A percentile compares a stretch with the other conserved stretches of the same genome.
Evolutionary conservation across 2,888 invertebrate species (phyloP).

Genomic region (Smittia aterrima): DNA sequence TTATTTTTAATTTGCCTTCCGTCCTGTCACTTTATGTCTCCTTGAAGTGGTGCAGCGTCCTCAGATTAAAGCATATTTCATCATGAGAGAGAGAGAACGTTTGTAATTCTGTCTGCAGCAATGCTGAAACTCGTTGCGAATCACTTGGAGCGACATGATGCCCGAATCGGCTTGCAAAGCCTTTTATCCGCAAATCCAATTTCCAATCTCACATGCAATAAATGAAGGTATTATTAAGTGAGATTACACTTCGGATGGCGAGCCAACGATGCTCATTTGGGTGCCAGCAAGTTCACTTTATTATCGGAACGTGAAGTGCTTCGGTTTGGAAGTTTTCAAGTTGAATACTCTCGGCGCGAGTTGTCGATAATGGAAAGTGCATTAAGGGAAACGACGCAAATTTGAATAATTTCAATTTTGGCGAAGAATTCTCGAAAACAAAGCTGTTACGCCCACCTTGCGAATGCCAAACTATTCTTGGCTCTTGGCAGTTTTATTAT

Average conservation of each 20-base stretch:
- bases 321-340: not conserved
- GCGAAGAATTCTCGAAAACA: not conserved
- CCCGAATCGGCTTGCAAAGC: not conserved
- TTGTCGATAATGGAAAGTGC: not conserved
- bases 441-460: constrained; percentile 5
- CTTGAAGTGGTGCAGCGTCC: too few relatives aligned
- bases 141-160: not conserved
- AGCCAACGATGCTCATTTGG: not conserved
- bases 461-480: not conserved
- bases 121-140: not conserved
- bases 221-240: constrained; percentile 11
- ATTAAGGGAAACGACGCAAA: not conserved
- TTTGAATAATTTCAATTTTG: not conserved
- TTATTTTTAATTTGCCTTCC: too few relatives aligned
- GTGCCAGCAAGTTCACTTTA: not conserved
- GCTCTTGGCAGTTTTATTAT: not conserved
- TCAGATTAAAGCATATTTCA: too few relatives aligned
- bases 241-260: not conserved
- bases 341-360: not conserved
- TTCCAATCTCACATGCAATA: not conserved
- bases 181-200: constrained; percentile 11
- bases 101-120: not conserved
- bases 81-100: too few relatives aligned
- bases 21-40: too few relatives aligned
- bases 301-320: not conserved